Percentiles rank a stretch among this genome's conserved stretches.
Conservation (phyloP, 2,888 invertebrate species). For the Paralinhomoeus sp. region DNA sequence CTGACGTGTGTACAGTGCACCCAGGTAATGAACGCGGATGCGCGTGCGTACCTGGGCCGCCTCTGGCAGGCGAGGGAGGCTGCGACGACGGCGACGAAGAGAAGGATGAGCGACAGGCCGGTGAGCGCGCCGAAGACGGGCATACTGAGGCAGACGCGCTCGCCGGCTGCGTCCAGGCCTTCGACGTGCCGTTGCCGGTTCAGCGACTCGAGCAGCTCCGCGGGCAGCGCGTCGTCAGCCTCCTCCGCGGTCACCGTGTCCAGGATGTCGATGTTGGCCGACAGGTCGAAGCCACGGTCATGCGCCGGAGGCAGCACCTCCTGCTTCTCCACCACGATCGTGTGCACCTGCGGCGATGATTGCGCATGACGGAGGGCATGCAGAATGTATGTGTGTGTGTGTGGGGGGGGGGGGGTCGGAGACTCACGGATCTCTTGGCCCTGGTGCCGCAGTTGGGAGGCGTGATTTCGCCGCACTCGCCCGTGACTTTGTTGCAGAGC, state of each 20-base stretch:
- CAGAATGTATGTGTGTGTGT: too few relatives aligned
- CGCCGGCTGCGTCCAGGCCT: background rate
- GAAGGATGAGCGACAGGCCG: slow-evolving; percentile 5
- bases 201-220: background rate
- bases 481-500: slow-evolving; percentile 13
- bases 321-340: background rate
- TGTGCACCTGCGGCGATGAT: background rate
- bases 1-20: too few relatives aligned
- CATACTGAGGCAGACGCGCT: slow-evolving; percentile 4
- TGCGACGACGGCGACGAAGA: slow-evolving; percentile 4
- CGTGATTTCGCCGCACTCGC: slow-evolving; percentile 17
- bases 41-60: too few relatives aligned
- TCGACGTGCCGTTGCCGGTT: background rate
- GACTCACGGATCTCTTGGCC: background rate
- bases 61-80: slow-evolving; percentile 4
- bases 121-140: slow-evolving; percentile 6
- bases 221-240: background rate
- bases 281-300: slow-evolving; percentile 7
- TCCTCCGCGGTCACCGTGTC: slow-evolving; percentile 7
- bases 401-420: too few relatives aligned
- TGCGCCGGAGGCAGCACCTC: too few relatives aligned
- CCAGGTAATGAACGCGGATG: too few relatives aligned
- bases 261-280: slow-evolving; percentile 8
- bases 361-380: too few relatives aligned
- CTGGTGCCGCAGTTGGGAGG: slow-evolving; percentile 15